Percentiles rank a stretch among this genome's conserved stretches.
Evolutionary conservation across 2,888 invertebrate genomes (phyloP).

Genomic region (Drosophila monieri): DNA sequence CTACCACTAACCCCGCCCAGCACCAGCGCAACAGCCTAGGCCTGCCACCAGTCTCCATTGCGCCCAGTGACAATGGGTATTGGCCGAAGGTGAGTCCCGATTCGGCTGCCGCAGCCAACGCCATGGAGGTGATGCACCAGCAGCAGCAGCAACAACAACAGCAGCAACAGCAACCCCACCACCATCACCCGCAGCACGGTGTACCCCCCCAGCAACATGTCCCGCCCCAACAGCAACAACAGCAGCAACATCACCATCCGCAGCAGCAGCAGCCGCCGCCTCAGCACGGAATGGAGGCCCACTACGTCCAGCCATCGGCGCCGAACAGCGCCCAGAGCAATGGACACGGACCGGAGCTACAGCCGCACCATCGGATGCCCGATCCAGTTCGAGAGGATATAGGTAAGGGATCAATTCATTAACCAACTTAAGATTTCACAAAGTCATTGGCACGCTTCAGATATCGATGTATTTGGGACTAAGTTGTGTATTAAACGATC

Average conservation of each 20-base stretch:
- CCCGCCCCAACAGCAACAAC: conserved; percentile 72
- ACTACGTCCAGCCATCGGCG: conserved; percentile 85
- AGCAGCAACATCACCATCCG: conserved; percentile 84
- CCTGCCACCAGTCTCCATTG: conserved; percentile 81
- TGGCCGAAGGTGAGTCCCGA: conserved; percentile 95
- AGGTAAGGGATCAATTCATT: conserved; percentile 78
- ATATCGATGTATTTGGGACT: too few relatives aligned
- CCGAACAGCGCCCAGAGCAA: conserved; percentile 85
- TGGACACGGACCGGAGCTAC: conserved; percentile 88
- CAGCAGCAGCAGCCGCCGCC: conserved; percentile 86
- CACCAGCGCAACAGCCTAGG: conserved; percentile 77
- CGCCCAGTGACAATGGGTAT: conserved; percentile 85
- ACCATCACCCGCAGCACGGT: conserved; percentile 86
- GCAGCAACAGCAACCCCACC: conserved; percentile 86
- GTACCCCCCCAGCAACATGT: conserved; percentile 85
- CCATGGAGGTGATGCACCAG: conserved; percentile 87
- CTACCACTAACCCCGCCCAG: conserved; percentile 49
- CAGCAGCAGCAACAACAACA: conserved; percentile 87
- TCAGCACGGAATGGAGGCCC: conserved; percentile 86
- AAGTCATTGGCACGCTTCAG: too few relatives aligned
- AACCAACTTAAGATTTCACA: not conserved
- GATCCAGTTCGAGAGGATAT: conserved; percentile 85
- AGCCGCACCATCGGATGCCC: conserved; percentile 87
- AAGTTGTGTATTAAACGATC: not conserved
- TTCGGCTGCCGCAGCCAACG: conserved; percentile 87